phyloP scores from a whole-genome alignment of 23 tunicate species.

The Styela clava region DNA sequence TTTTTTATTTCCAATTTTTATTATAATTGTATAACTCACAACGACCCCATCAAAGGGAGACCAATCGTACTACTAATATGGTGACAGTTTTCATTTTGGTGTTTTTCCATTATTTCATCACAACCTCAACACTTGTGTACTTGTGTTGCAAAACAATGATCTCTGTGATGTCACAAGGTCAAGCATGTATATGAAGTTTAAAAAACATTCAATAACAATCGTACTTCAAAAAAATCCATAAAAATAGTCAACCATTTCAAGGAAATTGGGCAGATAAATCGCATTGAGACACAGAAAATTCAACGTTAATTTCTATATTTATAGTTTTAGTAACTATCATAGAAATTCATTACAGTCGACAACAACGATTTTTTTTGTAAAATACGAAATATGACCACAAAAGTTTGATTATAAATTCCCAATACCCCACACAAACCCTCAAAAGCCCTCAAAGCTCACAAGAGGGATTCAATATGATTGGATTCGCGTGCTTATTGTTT shows the following conservation, averaged over 20 bases:
- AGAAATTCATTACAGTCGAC: too few species aligned
- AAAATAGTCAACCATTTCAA: too few species aligned
- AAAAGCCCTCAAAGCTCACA: not conserved
- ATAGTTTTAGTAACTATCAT: too few species aligned
- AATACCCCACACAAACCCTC: not conserved
- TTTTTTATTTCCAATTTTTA: not conserved
- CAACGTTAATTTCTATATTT: too few species aligned
- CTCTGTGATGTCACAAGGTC: conserved; percentile 9
- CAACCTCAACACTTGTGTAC: not conserved
- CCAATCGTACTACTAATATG: not conserved
- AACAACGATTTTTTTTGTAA: too few species aligned
- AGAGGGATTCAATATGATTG: not conserved
- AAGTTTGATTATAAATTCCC: not conserved
- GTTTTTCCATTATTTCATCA: conserved; percentile 2
- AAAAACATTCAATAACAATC: not conserved
- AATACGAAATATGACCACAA: not conserved
- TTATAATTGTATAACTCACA: not conserved
- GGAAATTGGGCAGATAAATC: too few species aligned
- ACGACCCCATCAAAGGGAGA: not conserved
- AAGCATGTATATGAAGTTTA: not conserved
- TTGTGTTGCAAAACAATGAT: conserved; percentile 23
- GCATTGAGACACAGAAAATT: too few species aligned
- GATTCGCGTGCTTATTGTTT: not conserved
- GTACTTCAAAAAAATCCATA: not conserved
- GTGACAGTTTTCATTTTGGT: conserved; percentile 7